Evolutionary conservation across 1,140 invertebrate genomes (phyloP), one percentile per base, ranked within the genome.

Genomic region (Drosophila sucinea): DNA sequence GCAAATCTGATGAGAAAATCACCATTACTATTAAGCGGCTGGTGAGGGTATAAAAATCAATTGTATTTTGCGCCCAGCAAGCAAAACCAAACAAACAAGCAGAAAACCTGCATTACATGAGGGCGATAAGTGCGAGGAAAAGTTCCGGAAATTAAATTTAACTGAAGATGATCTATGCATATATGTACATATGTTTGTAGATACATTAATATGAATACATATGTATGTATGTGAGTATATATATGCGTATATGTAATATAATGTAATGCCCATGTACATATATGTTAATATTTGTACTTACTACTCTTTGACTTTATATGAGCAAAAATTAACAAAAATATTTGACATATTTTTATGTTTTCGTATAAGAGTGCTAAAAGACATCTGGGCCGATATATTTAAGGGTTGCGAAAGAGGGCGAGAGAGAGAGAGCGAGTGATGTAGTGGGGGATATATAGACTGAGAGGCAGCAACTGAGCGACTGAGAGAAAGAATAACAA

Each of bases 11-110:
- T 51, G 3, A 27, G 17, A 27, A 4, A 27, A 51, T 27, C 3
- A 3, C 0, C 1, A 10, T 10, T 10, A 51, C 10, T 25, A 1
- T 33, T 41, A 67, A 51, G 51, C 40, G 41, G 51, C 40, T 35
- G 23, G 32, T 40, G 30, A 40, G 33, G 62, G 55, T 54, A 69
- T 57, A 77, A 81, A 86, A 85, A 85, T 85, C 81, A 85, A 85
- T 85, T 84, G 66, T 78, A 81, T 72, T 81, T 75, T 67, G 70
- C 65, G 68, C 54, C 67, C 80, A 82, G n/a, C 40, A 73, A 81
- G 55, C 60, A 64, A 71, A 81, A 69, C 56, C 66, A 69, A 74
- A 67, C 60, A 67, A 80, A 41, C 35, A 30, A 44, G 40, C 3
- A 38, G 25, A 47, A 51, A 55, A 60, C 44, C 7, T 27, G 44